Evolutionary conservation across 1,140 invertebrate species (phyloP).

Genomic region (Platorchestia sp.): DNA sequence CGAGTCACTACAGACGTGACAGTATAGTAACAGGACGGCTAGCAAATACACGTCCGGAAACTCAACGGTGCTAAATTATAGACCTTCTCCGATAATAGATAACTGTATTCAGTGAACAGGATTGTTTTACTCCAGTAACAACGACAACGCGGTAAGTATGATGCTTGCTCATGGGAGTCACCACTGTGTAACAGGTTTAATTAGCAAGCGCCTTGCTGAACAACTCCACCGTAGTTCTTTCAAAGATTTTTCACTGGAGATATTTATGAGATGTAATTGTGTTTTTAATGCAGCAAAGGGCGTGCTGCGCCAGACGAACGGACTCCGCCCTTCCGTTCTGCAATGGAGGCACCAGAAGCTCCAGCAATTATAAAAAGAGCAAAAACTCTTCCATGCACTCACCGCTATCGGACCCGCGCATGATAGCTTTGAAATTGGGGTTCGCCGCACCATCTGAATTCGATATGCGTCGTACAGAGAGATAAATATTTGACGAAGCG

Average conservation of each 20-base stretch:
- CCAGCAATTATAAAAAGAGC: constrained; percentile 21
- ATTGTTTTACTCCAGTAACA: not conserved
- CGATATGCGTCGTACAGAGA: not conserved
- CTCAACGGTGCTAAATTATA: not conserved
- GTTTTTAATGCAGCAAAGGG: constrained; percentile 44
- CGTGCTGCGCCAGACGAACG: constrained; percentile 23
- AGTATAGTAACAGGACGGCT: not conserved
- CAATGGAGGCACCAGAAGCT: constrained; percentile 21
- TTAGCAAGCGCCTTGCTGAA: not conserved
- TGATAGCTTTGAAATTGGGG: not conserved
- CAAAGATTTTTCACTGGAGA: constrained; percentile 15
- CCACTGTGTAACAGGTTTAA: not conserved
- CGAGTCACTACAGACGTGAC: not conserved
- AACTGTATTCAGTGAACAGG: not conserved
- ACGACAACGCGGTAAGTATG: not conserved
- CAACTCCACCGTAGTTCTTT: not conserved
- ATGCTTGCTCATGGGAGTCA: not conserved
- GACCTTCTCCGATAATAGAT: not conserved
- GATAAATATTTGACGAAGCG: not conserved
- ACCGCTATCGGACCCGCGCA: not conserved
- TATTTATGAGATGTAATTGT: constrained; percentile 40
- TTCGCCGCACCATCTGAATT: not conserved
- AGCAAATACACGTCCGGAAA: not conserved
- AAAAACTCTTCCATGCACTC: constrained; percentile 17
- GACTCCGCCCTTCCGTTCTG: constrained; percentile 43